Percentiles rank a stretch among this genome's conserved stretches.
Evolutionary conservation across 2,113 vertebrate genomes (phyloP).

Genomic region (Struthidea cinerea): DNA sequence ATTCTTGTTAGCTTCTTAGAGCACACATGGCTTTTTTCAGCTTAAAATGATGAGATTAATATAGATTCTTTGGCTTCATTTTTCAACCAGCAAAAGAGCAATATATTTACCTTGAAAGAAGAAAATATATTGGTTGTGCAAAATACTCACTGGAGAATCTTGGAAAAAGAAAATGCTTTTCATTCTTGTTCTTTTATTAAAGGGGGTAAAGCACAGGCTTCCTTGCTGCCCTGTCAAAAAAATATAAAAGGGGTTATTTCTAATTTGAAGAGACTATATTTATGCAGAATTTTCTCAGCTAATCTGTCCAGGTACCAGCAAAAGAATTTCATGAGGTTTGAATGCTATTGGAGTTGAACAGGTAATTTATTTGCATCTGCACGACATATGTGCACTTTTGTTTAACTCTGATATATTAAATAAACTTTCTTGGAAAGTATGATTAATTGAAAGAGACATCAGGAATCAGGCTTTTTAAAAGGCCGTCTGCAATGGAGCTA

Average conservation of each 20-base stretch:
- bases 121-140: neutral
- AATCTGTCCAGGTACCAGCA: neutral
- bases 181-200: neutral
- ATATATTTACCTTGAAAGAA: neutral
- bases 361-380: neutral
- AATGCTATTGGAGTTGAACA: neutral
- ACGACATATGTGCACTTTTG: neutral
- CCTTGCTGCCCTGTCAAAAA: neutral
- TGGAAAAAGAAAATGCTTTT: neutral
- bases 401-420: neutral
- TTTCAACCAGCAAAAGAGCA: neutral
- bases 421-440: neutral
- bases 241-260: neutral
- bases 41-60: neutral
- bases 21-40: neutral
- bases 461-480: neutral
- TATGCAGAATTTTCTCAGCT: neutral
- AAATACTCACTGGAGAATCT: neutral
- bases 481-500: neutral
- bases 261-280: neutral
- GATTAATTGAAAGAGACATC: neutral
- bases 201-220: neutral
- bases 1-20: neutral
- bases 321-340: neutral
- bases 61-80: neutral